These are phyloP conservation scores for Philhelius pedissequus DNA, from an alignment of 2,888 invertebrate genomes.

Conservation along the genomic window DNA sequence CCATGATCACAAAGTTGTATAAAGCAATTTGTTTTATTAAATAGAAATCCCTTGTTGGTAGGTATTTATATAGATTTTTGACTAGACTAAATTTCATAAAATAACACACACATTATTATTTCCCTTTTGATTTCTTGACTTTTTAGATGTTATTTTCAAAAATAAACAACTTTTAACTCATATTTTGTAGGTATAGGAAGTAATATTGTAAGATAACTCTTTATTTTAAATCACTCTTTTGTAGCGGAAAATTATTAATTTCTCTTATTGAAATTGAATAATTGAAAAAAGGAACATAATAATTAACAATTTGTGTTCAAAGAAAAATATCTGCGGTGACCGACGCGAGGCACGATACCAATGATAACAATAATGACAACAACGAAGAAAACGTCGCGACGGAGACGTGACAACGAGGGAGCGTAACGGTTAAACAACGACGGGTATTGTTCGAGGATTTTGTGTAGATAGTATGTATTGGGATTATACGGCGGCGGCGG, in stretches of 20 bases:
- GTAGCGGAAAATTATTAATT: not conserved
- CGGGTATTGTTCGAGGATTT: constrained; percentile 2
- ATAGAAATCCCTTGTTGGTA: not conserved
- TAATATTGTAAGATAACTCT: not conserved
- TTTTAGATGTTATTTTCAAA: not conserved
- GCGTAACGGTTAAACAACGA: not conserved
- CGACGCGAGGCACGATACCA: not conserved
- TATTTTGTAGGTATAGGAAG: not conserved
- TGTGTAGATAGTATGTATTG: not conserved
- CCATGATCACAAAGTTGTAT: constrained; percentile 80
- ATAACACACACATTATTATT: not conserved
- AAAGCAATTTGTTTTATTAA: not conserved
- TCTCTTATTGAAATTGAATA: no score
- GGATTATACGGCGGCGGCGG: not conserved
- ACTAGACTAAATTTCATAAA: not conserved
- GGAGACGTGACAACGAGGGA: constrained; percentile 1
- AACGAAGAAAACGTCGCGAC: not conserved
- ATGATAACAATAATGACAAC: not conserved
- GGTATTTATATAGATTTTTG: not conserved
- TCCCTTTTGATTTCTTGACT: no score
- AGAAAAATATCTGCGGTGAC: not conserved
- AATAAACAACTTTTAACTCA: not conserved
- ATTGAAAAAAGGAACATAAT: no score
- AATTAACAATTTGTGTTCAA: not conserved
- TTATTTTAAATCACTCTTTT: not conserved